A percentile compares a stretch with the other conserved stretches of the same genome.
phyloP scores from a whole-genome alignment of 2,113 vertebrate species.

The Esox niger region DNA sequence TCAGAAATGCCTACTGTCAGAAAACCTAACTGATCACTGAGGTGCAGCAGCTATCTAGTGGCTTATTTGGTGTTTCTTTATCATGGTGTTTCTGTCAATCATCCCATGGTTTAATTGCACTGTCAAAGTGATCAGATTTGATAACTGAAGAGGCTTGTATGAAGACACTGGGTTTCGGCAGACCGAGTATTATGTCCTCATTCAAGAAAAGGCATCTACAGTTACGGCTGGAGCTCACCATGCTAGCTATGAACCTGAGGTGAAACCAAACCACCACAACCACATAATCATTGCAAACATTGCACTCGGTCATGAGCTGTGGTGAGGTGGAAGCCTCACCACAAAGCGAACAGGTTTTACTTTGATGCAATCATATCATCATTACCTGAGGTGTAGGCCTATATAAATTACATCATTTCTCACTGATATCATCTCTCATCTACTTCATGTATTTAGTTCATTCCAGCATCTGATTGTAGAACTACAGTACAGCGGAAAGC shows the following conservation, averaged over 20 bases:
- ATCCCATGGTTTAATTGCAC: too few species aligned
- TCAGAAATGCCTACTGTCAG: neutral
- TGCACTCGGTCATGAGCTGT: constrained; percentile 21
- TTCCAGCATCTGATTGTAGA: constrained; percentile 19
- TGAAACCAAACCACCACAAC: constrained; percentile 67
- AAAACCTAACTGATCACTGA: neutral
- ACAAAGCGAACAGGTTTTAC: constrained; percentile 48
- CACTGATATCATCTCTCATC: neutral
- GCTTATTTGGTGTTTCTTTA: neutral
- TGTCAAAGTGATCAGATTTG: neutral
- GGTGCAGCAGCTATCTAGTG: neutral
- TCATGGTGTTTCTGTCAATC: neutral
- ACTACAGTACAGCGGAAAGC: constrained; percentile 2
- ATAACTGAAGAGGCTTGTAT: neutral
- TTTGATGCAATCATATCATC: constrained; percentile 38
- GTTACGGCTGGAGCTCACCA: constrained; percentile 53
- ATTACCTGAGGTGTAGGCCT: constrained; percentile 46
- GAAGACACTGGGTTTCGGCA: neutral
- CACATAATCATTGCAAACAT: constrained; percentile 57
- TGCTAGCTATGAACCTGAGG: constrained; percentile 54
- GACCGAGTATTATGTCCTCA: constrained; percentile 27
- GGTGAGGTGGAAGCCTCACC: constrained; percentile 35
- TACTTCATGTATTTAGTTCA: constrained; percentile 17
- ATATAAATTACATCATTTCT: constrained; percentile 3
- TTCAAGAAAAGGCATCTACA: constrained; percentile 47